A percentile compares a stretch with the other conserved stretches of the same genome.
phyloP scores from a whole-genome alignment of 2,113 vertebrate species.

The Zootoca vivipara region DNA sequence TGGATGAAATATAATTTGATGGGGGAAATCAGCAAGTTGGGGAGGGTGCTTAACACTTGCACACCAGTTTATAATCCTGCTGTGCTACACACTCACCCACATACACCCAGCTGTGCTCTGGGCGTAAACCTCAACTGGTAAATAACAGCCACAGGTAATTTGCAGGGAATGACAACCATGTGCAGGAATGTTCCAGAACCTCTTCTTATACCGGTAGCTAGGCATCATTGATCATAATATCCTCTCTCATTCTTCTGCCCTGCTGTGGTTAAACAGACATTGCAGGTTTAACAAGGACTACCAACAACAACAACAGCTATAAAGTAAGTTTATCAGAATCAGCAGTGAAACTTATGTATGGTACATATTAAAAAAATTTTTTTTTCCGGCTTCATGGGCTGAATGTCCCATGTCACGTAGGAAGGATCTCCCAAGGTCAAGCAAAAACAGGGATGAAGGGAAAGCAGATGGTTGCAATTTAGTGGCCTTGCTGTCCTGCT shows the following conservation, averaged over 20 bases:
- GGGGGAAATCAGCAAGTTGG: neutral
- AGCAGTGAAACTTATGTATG: neutral
- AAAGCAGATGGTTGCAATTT: constrained; percentile 4
- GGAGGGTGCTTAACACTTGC: neutral
- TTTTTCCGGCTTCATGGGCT: neutral
- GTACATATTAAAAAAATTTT: neutral
- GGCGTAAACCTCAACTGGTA: neutral
- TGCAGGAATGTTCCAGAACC: neutral
- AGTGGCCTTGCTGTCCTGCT: neutral
- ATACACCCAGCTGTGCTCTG: neutral
- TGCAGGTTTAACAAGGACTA: neutral
- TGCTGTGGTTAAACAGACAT: neutral
- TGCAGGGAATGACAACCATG: neutral
- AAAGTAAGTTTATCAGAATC: neutral
- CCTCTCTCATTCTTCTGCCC: neutral
- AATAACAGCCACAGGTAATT: neutral
- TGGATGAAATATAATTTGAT: neutral
- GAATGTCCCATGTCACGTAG: neutral
- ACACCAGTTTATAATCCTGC: neutral
- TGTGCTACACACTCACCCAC: neutral
- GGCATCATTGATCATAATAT: neutral
- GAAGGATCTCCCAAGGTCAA: neutral
- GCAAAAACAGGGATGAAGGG: neutral
- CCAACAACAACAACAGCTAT: neutral
- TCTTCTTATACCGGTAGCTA: neutral